phyloP scores from a whole-genome alignment of 2,797 vertebrate genomes.

The Macrochelys suwanniensis region DNA sequence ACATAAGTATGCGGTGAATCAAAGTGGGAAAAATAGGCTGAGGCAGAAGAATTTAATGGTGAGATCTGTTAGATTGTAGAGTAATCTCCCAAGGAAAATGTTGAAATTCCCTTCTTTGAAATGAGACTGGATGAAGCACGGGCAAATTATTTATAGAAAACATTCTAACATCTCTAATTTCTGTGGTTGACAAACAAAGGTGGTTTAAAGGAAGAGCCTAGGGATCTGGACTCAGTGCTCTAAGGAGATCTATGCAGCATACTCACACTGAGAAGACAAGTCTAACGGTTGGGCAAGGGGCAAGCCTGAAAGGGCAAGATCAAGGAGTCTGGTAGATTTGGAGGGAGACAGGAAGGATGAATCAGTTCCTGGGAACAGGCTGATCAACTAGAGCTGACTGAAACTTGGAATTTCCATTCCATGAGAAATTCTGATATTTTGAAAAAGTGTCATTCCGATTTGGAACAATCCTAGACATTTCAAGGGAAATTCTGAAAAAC shows the following conservation, averaged over 20 bases:
- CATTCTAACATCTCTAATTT: neutral
- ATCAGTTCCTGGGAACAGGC: neutral
- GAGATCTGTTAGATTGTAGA: neutral
- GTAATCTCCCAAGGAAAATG: neutral
- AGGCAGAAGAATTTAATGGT: neutral
- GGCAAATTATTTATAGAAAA: neutral
- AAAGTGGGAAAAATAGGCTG: neutral
- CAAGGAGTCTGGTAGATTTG: neutral
- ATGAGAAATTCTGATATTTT: neutral
- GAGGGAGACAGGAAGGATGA: neutral
- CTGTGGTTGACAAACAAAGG: neutral
- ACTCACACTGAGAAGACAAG: neutral
- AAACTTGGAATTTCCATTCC: neutral
- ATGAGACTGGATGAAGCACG: neutral
- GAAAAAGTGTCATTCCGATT: neutral
- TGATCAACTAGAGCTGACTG: neutral
- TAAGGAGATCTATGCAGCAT: neutral
- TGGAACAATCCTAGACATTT: neutral
- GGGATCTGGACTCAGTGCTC: neutral
- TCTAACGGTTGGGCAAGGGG: neutral
- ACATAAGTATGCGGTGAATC: neutral
- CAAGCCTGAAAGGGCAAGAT: neutral
- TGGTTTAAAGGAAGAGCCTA: neutral
- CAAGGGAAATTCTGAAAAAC: neutral
- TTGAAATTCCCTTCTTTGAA: slow-evolving; percentile 1